phyloP scores from a whole-genome alignment of 1,140 invertebrate genomes.

The Anagrus nilaparvatae region DNA sequence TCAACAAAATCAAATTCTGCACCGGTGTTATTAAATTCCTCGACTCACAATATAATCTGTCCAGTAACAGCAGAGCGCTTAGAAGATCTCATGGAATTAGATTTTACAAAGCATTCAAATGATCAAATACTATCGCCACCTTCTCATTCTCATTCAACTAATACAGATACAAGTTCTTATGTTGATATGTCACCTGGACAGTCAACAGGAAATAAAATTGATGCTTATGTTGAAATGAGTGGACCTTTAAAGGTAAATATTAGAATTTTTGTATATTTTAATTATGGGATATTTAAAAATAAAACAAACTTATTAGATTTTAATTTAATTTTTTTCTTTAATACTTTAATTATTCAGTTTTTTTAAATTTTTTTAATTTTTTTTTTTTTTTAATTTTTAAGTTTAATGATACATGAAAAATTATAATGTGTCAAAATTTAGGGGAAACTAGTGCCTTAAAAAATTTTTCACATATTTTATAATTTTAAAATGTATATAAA shows the following conservation, averaged over 20 bases:
- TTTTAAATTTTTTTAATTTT: background rate
- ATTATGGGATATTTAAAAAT: too few species aligned
- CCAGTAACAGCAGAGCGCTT: slow-evolving; percentile 46
- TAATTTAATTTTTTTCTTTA: too few species aligned
- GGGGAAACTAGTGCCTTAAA: background rate
- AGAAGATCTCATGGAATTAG: slow-evolving; percentile 72
- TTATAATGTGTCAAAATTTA: background rate
- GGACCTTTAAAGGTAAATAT: slow-evolving; percentile 36
- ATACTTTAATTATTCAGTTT: too few species aligned
- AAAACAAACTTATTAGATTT: too few species aligned
- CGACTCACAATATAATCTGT: slow-evolving; percentile 48
- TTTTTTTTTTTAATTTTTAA: background rate
- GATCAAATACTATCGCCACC: too few species aligned
- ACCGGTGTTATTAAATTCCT: slow-evolving; percentile 38
- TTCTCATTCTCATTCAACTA: slow-evolving; percentile 35
- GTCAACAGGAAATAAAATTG: slow-evolving; percentile 29
- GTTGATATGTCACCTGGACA: slow-evolving; percentile 47
- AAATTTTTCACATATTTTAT: too few species aligned
- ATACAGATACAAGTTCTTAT: slow-evolving; percentile 44
- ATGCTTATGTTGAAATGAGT: slow-evolving; percentile 42
- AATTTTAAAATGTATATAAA: too few species aligned
- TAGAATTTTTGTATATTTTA: too few species aligned
- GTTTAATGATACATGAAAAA: too few species aligned
- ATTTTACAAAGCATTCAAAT: slow-evolving; percentile 49
- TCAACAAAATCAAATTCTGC: slow-evolving; percentile 39